These are phyloP conservation scores for Sesia apiformis DNA, from an alignment of 2,888 invertebrate genomes.

Conservation along the genomic window DNA sequence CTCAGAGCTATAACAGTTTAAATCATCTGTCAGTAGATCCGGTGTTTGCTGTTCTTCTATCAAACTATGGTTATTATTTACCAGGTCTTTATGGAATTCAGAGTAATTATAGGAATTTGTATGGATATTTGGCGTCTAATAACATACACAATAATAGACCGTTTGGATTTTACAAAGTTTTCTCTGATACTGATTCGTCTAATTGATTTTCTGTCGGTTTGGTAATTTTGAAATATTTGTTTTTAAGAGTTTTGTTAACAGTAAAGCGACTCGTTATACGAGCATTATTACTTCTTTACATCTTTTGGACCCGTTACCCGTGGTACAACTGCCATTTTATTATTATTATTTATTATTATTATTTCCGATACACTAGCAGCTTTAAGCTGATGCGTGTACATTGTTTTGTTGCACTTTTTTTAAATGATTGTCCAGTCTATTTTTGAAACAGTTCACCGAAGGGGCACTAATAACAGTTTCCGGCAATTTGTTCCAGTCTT, in stretches of 20 bases:
- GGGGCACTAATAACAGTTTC: too few species aligned
- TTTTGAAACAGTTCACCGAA: too few species aligned
- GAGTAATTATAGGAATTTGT: constrained; percentile 64
- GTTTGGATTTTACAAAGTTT: constrained; percentile 76
- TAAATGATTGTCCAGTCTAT: too few species aligned
- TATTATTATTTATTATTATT: too few species aligned
- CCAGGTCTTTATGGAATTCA: constrained; percentile 43
- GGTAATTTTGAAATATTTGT: not conserved
- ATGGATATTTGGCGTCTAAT: constrained; percentile 77
- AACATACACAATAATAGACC: constrained; percentile 79
- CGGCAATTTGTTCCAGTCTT: too few species aligned
- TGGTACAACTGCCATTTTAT: too few species aligned
- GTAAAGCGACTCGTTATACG: too few species aligned
- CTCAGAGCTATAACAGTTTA: constrained; percentile 62
- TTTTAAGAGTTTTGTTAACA: not conserved
- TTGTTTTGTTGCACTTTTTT: too few species aligned
- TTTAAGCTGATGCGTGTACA: too few species aligned
- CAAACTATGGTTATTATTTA: constrained; percentile 77
- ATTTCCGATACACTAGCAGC: too few species aligned
- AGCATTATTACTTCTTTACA: too few species aligned
- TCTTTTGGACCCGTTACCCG: too few species aligned
- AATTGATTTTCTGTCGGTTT: constrained; percentile 4
- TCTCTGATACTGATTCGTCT: constrained; percentile 52
- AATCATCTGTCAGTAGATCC: constrained; percentile 76
- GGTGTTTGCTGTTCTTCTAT: constrained; percentile 74